A percentile compares a stretch with the other conserved stretches of the same genome.
These are phyloP conservation scores for Tricholauxania praeusta DNA, from an alignment of 2,888 invertebrate species.

Conservation along the genomic window DNA sequence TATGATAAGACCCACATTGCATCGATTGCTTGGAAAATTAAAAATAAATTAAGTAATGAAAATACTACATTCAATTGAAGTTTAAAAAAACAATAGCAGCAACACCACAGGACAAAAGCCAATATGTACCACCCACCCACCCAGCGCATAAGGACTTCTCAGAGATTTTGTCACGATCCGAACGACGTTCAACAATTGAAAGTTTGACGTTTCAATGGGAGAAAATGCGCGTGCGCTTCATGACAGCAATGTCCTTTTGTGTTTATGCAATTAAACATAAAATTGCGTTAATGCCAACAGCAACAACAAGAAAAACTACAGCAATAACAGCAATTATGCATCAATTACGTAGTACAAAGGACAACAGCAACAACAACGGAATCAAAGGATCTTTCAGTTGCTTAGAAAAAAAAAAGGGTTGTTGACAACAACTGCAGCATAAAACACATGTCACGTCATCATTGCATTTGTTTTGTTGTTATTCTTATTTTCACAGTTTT, in stretches of 20 bases:
- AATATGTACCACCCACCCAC: too few relatives aligned
- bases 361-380: too few relatives aligned
- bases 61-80: too few relatives aligned
- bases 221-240: constrained; percentile 1
- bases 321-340: not conserved
- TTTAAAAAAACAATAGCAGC: not conserved
- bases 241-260: constrained; percentile 37
- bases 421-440: constrained; percentile 5
- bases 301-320: constrained; percentile 24
- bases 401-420: not conserved
- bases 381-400: not conserved
- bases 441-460: constrained; percentile 39
- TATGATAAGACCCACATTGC: too few relatives aligned
- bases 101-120: not conserved
- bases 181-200: constrained; percentile 6
- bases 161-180: not conserved
- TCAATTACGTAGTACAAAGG: constrained; percentile 23
- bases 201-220: constrained; percentile 2
- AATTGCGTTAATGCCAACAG: constrained; percentile 45
- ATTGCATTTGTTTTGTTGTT: constrained; percentile 43
- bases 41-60: constrained; percentile 14
- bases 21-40: not conserved
- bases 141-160: too few relatives aligned
- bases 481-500: constrained; percentile 8
- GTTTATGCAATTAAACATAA: constrained; percentile 49